Evolutionary conservation across 2,113 vertebrate species (phyloP).

Genomic region (Chlorodrepanis virens): DNA sequence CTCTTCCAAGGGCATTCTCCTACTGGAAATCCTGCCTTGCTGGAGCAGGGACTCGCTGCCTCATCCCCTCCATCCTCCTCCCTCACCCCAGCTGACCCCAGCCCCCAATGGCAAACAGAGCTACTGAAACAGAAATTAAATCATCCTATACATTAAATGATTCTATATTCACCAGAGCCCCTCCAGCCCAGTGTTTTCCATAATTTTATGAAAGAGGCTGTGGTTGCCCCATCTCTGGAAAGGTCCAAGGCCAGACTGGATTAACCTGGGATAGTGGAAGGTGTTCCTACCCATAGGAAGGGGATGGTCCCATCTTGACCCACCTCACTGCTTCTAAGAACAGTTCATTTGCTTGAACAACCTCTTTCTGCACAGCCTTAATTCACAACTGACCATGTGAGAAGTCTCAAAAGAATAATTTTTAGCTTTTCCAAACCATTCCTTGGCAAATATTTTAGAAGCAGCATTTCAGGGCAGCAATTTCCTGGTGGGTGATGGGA

Average conservation of each 20-base stretch:
- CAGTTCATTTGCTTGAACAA: background rate
- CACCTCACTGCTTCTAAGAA: background rate
- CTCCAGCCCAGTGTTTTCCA: background rate
- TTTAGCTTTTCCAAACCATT: background rate
- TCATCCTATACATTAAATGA: background rate
- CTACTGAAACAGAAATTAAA: background rate
- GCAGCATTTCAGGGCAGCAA: background rate
- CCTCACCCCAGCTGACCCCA: background rate
- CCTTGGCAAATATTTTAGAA: background rate
- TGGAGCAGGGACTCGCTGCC: background rate
- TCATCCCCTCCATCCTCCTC: background rate
- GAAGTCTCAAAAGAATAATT: background rate
- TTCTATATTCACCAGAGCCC: background rate
- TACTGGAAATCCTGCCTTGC: background rate
- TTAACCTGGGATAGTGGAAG: background rate
- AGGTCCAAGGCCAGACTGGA: background rate
- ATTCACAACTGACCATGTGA: background rate
- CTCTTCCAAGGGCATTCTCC: conserved; percentile 12
- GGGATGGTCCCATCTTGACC: background rate
- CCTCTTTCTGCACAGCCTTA: background rate
- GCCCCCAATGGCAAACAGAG: background rate
- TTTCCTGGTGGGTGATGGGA: background rate
- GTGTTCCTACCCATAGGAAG: background rate
- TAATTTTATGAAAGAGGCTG: background rate
- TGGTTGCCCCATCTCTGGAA: background rate